These are phyloP conservation scores for Arvicanthis niloticus DNA, from an alignment of 2,113 vertebrate genomes.

Conservation along the genomic window DNA sequence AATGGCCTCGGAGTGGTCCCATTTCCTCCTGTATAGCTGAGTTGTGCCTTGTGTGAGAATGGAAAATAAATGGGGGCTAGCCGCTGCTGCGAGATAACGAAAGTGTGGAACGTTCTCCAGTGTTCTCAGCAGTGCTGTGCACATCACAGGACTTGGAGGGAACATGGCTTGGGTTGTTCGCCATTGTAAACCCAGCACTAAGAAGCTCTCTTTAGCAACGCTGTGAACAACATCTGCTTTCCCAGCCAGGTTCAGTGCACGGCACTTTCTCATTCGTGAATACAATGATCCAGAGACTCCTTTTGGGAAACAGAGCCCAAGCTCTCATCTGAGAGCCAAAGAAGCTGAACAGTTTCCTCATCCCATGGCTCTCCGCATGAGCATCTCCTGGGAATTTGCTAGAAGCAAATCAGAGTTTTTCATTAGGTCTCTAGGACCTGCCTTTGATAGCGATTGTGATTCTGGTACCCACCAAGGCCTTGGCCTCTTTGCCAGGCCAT, in stretches of 20 bases:
- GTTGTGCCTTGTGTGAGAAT: neutral
- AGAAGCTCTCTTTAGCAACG: neutral
- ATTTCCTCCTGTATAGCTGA: neutral
- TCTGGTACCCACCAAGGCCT: neutral
- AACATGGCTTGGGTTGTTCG: fast-evolving
- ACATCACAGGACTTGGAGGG: fast-evolving
- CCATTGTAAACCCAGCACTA: fast-evolving
- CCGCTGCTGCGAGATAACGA: fast-evolving
- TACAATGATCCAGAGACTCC: fast-evolving
- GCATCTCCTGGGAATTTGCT: neutral
- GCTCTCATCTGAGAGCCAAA: neutral
- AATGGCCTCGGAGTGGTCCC: neutral
- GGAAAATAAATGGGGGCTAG: neutral
- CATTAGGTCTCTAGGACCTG: neutral
- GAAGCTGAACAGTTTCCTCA: neutral
- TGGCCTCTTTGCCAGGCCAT: neutral
- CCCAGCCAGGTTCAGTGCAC: fast-evolving
- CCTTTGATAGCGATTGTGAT: neutral
- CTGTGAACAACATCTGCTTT: neutral
- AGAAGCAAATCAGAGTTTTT: neutral
- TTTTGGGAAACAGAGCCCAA: neutral
- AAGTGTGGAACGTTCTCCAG: fast-evolving
- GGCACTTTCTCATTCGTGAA: fast-evolving
- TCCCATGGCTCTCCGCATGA: neutral
- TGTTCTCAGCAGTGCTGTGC: neutral